phyloP scores from a whole-genome alignment of 2,888 invertebrate species.

The Caenorhabditis parvicauda region DNA sequence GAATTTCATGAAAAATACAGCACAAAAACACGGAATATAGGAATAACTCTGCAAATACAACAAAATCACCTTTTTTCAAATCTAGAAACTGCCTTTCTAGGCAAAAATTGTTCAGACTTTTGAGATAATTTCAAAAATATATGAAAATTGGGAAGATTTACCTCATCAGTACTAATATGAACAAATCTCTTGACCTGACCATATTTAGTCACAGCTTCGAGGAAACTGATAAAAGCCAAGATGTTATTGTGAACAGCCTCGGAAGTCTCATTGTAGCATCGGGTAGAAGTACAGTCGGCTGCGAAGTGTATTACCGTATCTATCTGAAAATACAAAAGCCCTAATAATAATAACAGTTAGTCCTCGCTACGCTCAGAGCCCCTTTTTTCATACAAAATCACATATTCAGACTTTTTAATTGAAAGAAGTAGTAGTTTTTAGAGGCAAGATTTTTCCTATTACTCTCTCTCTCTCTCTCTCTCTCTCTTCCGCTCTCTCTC shows the following conservation, averaged over 20 bases:
- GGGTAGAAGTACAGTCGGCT: constrained; percentile 60
- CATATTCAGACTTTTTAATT: not conserved
- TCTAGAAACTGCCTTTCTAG: too few species aligned
- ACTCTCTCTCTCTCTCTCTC: not conserved
- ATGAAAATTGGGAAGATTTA: constrained; percentile 9
- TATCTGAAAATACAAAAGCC: constrained; percentile 36
- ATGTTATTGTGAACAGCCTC: constrained; percentile 60
- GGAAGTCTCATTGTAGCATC: constrained; percentile 56
- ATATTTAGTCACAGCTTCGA: constrained; percentile 49
- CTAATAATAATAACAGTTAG: not conserved
- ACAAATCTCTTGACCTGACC: constrained; percentile 52
- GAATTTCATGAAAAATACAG: too few species aligned
- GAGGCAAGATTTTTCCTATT: too few species aligned
- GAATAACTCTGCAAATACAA: constrained; percentile 1
- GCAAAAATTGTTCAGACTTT: too few species aligned
- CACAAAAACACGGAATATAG: too few species aligned
- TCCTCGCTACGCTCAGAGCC: too few species aligned
- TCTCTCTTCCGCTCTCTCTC: too few species aligned
- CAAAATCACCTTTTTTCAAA: too few species aligned
- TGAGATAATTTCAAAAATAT: too few species aligned
- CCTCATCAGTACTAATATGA: constrained; percentile 60
- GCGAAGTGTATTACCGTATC: constrained; percentile 61
- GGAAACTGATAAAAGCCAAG: constrained; percentile 53
- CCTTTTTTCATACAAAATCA: too few species aligned
- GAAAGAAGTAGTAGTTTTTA: too few species aligned